Conservation (phyloP, 2,888 invertebrate species). For the Caenorhabditis virilis region DNA sequence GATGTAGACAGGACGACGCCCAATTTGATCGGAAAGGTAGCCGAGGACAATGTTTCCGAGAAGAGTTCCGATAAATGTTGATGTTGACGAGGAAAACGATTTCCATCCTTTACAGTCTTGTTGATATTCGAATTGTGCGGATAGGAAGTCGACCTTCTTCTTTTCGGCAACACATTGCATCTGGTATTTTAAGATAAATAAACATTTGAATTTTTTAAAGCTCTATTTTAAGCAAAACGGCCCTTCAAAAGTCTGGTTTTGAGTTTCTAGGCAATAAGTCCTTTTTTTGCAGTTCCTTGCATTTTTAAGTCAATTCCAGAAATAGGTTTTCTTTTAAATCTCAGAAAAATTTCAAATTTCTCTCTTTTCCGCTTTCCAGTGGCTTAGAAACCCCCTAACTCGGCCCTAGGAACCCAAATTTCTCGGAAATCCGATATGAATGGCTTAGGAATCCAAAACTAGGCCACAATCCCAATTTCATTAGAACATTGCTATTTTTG, state of each 20-base stretch:
- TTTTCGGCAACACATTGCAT: slow-evolving; percentile 14
- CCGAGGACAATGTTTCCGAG: slow-evolving; percentile 35
- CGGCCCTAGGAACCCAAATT: no score
- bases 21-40: slow-evolving; percentile 22
- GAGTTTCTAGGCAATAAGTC: no score
- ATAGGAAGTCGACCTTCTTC: slow-evolving; percentile 16
- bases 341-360: no score
- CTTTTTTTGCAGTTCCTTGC: no score
- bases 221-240: not conserved
- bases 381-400: no score
- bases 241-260: not conserved
- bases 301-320: no score
- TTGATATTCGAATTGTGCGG: slow-evolving; percentile 33
- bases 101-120: slow-evolving; percentile 16
- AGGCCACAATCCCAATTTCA: no score
- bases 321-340: no score
- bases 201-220: not conserved
- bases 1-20: slow-evolving; percentile 23
- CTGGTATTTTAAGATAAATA: slow-evolving; percentile 10
- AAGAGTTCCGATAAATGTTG: slow-evolving; percentile 30
- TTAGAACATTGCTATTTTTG: no score
- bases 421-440: no score
- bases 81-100: slow-evolving; percentile 12
- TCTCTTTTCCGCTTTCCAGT: no score
- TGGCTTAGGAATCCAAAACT: no score